phyloP scores from a whole-genome alignment of 2,888 invertebrate genomes.

The Halictus ligatus region DNA sequence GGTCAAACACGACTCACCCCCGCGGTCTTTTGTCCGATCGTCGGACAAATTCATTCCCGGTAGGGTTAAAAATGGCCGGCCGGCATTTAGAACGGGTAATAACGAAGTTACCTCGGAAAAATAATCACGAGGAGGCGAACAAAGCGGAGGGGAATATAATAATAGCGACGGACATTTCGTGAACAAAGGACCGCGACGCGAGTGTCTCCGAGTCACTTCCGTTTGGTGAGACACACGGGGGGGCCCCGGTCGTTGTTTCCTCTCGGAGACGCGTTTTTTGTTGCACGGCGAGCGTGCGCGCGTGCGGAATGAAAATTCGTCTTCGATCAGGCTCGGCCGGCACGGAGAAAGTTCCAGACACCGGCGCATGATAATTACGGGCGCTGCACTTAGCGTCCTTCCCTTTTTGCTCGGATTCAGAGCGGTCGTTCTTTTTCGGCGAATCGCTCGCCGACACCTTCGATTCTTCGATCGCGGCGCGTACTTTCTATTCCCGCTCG shows the following conservation, averaged over 20 bases:
- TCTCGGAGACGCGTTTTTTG: slow-evolving; percentile 59
- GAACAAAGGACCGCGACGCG: slow-evolving; percentile 52
- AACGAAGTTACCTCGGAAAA: background rate
- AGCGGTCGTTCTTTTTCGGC: background rate
- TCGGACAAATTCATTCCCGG: background rate
- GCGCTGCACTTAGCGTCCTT: background rate
- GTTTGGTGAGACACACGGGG: slow-evolving; percentile 62
- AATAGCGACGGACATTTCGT: slow-evolving; percentile 44
- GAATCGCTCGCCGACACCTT: slow-evolving; percentile 19
- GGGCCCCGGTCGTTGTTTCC: slow-evolving; percentile 60
- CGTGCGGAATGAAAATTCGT: slow-evolving; percentile 63
- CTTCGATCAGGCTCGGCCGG: slow-evolving; percentile 19
- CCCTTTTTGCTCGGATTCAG: slow-evolving; percentile 18
- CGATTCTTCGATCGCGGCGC: background rate
- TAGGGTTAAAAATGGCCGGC: background rate
- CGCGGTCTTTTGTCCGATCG: slow-evolving; percentile 1
- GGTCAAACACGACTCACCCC: slow-evolving; percentile 1
- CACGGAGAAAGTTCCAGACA: slow-evolving; percentile 38
- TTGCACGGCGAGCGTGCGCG: slow-evolving; percentile 50
- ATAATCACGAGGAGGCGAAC: slow-evolving; percentile 16
- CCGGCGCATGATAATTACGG: slow-evolving; percentile 17
- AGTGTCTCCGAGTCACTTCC: slow-evolving; percentile 64
- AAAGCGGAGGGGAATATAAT: slow-evolving; percentile 3
- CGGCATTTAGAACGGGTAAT: slow-evolving; percentile 1
- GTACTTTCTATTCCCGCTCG: slow-evolving; percentile 19